Conservation (phyloP, 2,888 invertebrate species). For the Synergus umbraculus region DNA sequence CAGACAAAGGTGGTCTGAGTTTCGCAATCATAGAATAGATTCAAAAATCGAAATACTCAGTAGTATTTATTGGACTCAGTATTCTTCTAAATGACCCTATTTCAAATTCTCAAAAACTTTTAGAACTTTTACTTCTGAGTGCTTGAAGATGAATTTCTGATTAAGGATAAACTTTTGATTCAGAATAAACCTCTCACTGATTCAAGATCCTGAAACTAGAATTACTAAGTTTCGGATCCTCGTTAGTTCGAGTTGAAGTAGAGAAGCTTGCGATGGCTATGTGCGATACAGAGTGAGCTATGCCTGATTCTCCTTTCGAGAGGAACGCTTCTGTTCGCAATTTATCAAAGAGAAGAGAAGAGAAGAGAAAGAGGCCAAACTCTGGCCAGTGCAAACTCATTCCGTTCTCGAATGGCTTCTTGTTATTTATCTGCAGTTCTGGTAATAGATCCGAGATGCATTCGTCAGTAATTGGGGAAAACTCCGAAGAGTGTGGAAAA, state of each 20-base stretch:
- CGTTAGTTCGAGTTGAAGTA: slow-evolving; percentile 48
- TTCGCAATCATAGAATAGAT: background rate
- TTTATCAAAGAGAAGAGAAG: slow-evolving; percentile 67
- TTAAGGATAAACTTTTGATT: slow-evolving; percentile 15
- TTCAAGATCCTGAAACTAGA: slow-evolving; percentile 41
- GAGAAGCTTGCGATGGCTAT: slow-evolving; percentile 62
- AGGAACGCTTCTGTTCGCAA: slow-evolving; percentile 62
- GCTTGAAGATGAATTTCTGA: slow-evolving; percentile 51
- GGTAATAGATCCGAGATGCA: slow-evolving; percentile 68
- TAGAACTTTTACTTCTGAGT: background rate
- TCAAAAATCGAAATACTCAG: background rate
- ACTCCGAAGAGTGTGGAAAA: slow-evolving; percentile 50
- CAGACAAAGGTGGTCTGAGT: slow-evolving; percentile 45
- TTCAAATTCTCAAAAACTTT: no score
- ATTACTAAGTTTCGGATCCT: slow-evolving; percentile 52
- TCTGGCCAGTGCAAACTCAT: slow-evolving; percentile 63
- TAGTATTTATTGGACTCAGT: background rate
- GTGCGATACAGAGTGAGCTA: slow-evolving; percentile 67
- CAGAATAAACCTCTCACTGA: background rate
- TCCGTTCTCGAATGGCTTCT: slow-evolving; percentile 58
- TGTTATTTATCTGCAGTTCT: slow-evolving; percentile 69
- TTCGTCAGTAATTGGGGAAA: slow-evolving; percentile 67
- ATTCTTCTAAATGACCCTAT: background rate
- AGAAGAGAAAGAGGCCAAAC: slow-evolving; percentile 52
- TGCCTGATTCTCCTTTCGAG: slow-evolving; percentile 59